Base-by-base conservation (phyloP, 2,797 vertebrate species). In the Nothura maculosa region DNA sequence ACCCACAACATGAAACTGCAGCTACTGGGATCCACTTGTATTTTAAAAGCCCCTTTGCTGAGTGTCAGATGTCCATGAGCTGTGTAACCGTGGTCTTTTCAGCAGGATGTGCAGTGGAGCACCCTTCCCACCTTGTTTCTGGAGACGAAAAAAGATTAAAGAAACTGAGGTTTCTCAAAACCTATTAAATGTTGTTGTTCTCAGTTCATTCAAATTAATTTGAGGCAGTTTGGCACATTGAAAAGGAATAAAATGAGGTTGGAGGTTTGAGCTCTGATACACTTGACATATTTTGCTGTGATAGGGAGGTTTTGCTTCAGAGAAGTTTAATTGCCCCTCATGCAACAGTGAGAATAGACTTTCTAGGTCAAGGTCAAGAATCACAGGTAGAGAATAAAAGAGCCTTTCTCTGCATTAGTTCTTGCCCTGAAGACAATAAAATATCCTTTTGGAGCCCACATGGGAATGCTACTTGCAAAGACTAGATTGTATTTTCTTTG, bases 301-400 rank as follows among this genome's bases (percentile, higher is more conserved):
- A 78, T 54, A 78, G 38, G 85, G 50, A 94, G n/a, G 66, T 69
- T 94, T 82, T 75, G 16, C 69, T 91, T 92, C 75, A 77, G 25
- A 89, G 32, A 76, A 50, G 36, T 82, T 93, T 96, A 96, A 93
- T 87, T 96, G 76, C 55, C 91, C 87, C 79, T 83, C 58, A 32
- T 58, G 63, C 58, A 81, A 85, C 60, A 74, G 43, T 9, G 47
- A 91, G 27, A 40, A 74, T 17, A 83, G 58, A 78, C 69, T 74
- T 81, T 83, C 73, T 27, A 81, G 66, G 89, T 93, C 81, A 80
- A 87, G 89, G 84, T 85, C 80, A 81, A 72, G 73, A 63, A 76
- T 85, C 63, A 67, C 38, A 79, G 63, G 70, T 92, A 34, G 28
- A 61, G 92, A 85, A 72, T 75, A 83, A 82, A 90, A 93, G 38